Conservation (phyloP, 1,140 invertebrate species). For the Heliconius himera region DNA sequence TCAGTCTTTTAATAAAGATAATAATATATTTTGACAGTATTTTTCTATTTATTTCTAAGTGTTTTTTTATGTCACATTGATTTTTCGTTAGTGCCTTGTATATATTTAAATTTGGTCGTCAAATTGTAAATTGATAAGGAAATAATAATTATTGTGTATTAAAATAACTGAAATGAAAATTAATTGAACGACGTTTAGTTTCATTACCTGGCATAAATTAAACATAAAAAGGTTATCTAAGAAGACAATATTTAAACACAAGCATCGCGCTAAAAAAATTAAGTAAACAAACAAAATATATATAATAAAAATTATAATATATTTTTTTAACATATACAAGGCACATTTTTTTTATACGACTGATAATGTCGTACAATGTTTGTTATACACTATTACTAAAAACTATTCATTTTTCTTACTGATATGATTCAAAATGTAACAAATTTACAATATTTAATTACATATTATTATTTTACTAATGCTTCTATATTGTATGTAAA, state of each 20-base stretch:
- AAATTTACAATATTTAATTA: conserved; percentile 17
- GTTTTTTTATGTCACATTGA: background rate
- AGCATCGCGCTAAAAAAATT: no score
- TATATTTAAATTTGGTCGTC: background rate
- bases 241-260: no score
- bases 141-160: no score
- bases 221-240: no score
- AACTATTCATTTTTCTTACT: conserved; percentile 29
- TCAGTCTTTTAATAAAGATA: conserved; percentile 69
- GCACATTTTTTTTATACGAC: background rate
- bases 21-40: conserved; percentile 45
- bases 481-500: background rate
- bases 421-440: conserved; percentile 38
- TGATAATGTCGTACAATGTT: background rate
- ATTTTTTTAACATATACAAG: background rate
- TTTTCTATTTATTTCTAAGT: background rate
- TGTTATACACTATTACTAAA: background rate
- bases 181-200: no score
- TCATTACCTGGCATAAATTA: background rate
- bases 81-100: background rate
- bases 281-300: no score
- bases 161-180: no score
- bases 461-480: conserved; percentile 16
- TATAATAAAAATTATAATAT: background rate
- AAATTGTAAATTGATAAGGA: no score